Evolutionary conservation across 2,113 vertebrate genomes (phyloP).

Genomic region (Pelmatolapia mariae): DNA sequence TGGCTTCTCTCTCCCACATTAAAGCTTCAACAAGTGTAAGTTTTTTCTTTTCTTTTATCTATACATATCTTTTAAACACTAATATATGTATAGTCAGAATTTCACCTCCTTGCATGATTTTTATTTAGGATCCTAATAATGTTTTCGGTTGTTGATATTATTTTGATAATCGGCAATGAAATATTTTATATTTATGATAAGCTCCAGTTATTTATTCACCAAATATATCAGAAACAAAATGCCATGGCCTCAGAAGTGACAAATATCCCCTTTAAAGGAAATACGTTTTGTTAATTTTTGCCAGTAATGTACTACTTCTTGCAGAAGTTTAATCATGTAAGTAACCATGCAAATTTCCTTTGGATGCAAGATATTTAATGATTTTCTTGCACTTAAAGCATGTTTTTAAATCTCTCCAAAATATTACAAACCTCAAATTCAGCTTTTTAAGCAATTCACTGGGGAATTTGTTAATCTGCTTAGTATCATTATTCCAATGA

Average conservation of each 20-base stretch:
- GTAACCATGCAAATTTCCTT: no score
- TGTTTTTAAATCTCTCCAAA: not conserved
- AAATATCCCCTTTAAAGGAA: not conserved
- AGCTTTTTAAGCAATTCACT: not conserved
- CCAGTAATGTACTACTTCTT: no score
- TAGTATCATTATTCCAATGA: not conserved
- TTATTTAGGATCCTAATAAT: not conserved
- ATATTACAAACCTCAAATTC: not conserved
- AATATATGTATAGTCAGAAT: not conserved
- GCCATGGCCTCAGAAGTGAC: not conserved
- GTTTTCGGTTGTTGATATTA: not conserved
- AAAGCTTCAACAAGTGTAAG: constrained; percentile 43
- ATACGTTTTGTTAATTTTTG: no score
- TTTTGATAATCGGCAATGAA: not conserved
- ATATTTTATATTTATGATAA: not conserved
- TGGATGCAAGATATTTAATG: no score
- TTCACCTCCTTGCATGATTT: not conserved
- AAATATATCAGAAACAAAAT: not conserved
- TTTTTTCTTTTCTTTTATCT: not conserved
- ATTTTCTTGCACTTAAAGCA: not conserved
- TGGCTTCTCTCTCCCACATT: constrained; percentile 26
- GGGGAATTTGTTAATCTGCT: not conserved
- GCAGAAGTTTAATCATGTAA: no score
- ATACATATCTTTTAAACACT: not conserved
- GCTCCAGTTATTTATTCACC: not conserved